Evolutionary conservation across 2,113 vertebrate genomes (phyloP), one percentile per base, ranked within the genome.

Genomic region (Colius striatus): DNA sequence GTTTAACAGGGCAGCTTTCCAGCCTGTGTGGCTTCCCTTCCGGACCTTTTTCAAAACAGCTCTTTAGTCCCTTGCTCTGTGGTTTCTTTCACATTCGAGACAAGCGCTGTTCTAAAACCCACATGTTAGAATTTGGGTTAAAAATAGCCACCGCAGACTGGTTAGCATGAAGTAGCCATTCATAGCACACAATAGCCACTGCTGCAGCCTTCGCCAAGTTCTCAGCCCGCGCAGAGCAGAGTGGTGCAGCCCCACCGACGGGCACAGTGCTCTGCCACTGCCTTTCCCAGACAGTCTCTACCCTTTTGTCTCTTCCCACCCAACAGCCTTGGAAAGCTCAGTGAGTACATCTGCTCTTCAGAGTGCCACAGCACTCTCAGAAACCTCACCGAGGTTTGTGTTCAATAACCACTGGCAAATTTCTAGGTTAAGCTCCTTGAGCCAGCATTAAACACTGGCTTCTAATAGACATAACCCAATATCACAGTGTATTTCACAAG

Each of bases 31-130:
- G 93, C 84, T 96, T 96, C 83, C 88, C 83, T 90, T 94, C 94
- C 32, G 5, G 93, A 90, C 61, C 50, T 53, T 84, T 96, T 81
- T 95, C 95, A 90, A 89, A 97, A 96, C 79, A 95, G 36, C 58
- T 62, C 73, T 94, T 94, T 90, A 96, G 94, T 92, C 86, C 43
- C 90, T 95, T 93, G 83, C 50, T 96, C 92, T 95, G 90, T 90
- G 94, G 94, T 95, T 95, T 92, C 93, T 96, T 96, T 95, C 92
- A 90, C 86, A 84, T 92, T 92, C 5, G 20, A 96, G 80, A 96
- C 73, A 95, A 96, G 80, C 29, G 2, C 83, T 96, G 74, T 93
- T 95, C 90, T 89, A 84, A 96, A 94, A 94, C 93, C 93, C 58
- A 4, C 88, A 93, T 87, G 70, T 89, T 90, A 84, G 77, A 90